Evolutionary conservation across 2,113 vertebrate genomes (phyloP).

Genomic region (rabbit (Oryctolagus cuniculus)): mOryCun1.1 NC_091445.1:95482001-95482500

Average conservation of each 20-base stretch:
- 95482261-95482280: accelerated
- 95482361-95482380: too few species aligned
- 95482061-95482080: accelerated
- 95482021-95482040: accelerated
- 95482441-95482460: too few species aligned
- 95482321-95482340: not conserved
- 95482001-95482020: too few species aligned
- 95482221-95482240: accelerated
- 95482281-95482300: accelerated
- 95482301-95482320: not conserved
- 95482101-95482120: not conserved
- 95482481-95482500: too few species aligned
- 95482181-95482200: accelerated
- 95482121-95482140: accelerated
- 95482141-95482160: accelerated
- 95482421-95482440: too few species aligned
- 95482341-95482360: not conserved
- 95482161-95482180: too few species aligned
- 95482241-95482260: not conserved
- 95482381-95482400: too few species aligned
- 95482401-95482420: too few species aligned
- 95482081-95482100: not conserved
- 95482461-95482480: too few species aligned
- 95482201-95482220: accelerated
- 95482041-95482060: accelerated